Evolutionary conservation across 2,797 vertebrate species (phyloP), one percentile per base, ranked within the genome.

Genomic region (Steatocranus sp.): DNA sequence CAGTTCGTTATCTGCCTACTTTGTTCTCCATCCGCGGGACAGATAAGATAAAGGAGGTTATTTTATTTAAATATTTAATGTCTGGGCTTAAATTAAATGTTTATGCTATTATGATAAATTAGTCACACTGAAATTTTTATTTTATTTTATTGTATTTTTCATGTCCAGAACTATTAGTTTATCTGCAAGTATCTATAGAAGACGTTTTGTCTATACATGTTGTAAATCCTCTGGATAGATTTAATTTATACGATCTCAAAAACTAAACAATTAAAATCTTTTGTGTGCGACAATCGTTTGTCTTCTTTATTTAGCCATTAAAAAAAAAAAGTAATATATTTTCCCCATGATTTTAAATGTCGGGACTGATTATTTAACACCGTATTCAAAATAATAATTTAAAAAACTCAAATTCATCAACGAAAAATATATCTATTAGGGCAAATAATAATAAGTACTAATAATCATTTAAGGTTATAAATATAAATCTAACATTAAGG

Each of bases 1-100:
- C 79, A 83, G 77, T 75, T 41, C 61, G 15, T 85, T 82, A 82
- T 91, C 87, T 85, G 68, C 79, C 70, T 38, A 14, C 81, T 87
- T 80, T 88, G 70, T 86, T 87, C 88, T 34, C 36, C 34, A 80
- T 51, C 23, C 81, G 85, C 56, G 68, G 32, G 12, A 48, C 46
- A 15, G 34, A 89, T 32, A 75, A 63, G 6, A 2, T 2, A 3
- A 17, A 49, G 18, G 5, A 68, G 74, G 11, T 70, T 46, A 15
- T 70, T 46, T 70, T 46, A 56, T 23, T 73, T 11, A 5, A 25
- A 34, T 41, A 70, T 41, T 30, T 17, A 61, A 61, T 36, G 11
- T 14, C 20, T 46, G 41, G 9, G 7, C 20, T 43, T 43, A 70
- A 34, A 34, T 43, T 17, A 68, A 43, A 41, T 9, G 3, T 70